Percentiles rank a stretch among this genome's conserved stretches.
Conservation (phyloP, 2,113 vertebrate genomes). For the Seriola dumerili region DNA sequence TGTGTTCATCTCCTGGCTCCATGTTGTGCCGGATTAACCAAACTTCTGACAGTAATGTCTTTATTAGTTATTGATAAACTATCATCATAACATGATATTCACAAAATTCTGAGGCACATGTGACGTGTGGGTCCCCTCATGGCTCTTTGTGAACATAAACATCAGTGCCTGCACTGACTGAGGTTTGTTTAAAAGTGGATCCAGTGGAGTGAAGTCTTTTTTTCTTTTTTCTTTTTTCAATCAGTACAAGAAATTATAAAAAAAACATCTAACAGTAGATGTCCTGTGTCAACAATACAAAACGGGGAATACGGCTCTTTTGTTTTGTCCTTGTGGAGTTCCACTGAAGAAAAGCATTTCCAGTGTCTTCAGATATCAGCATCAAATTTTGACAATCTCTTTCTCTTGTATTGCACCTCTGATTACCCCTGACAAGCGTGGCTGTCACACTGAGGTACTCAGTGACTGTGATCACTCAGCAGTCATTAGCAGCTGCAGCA, state of each 20-base stretch:
- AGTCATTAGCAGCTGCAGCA: slow-evolving; percentile 42
- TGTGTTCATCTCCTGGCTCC: too few relatives aligned
- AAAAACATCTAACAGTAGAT: too few relatives aligned
- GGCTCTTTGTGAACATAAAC: too few relatives aligned
- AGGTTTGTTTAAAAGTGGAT: not conserved
- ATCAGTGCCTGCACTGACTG: not conserved
- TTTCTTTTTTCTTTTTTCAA: too few relatives aligned
- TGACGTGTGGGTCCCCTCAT: too few relatives aligned
- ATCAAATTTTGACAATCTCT: slow-evolving; percentile 2
- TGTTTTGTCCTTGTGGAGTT: slow-evolving; percentile 4
- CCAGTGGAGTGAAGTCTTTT: not conserved
- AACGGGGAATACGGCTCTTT: not conserved
- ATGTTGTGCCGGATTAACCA: too few relatives aligned
- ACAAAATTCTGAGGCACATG: too few relatives aligned
- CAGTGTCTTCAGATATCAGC: not conserved
- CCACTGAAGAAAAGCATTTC: not conserved
- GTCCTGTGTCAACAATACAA: not conserved
- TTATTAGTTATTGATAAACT: not conserved
- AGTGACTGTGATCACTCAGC: slow-evolving; percentile 30
- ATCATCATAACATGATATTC: not conserved
- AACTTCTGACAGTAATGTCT: not conserved
- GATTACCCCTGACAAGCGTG: slow-evolving; percentile 24
- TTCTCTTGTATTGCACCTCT: slow-evolving; percentile 6
- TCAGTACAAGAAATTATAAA: too few relatives aligned
- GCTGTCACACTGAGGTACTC: not conserved